Evolutionary conservation across 2,113 vertebrate genomes (phyloP).

Genomic region (Jacana jacana): DNA sequence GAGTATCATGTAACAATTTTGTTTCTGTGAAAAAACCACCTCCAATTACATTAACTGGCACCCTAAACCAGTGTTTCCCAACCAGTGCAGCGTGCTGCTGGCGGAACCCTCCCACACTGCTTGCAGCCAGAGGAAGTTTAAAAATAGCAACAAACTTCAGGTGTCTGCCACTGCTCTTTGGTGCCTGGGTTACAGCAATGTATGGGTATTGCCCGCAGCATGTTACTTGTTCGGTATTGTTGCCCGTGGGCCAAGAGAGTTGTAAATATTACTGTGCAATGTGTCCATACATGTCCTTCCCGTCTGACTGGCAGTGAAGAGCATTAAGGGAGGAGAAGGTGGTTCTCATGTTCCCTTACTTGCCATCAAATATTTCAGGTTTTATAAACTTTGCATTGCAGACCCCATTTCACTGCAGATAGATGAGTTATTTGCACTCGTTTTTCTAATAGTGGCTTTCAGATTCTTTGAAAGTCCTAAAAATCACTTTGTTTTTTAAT

Average conservation of each 20-base stretch:
- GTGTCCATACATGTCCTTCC: not conserved
- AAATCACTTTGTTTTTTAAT: not conserved
- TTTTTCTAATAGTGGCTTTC: not conserved
- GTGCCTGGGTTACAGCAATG: not conserved
- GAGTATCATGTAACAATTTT: not conserved
- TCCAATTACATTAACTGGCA: not conserved
- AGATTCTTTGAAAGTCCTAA: not conserved
- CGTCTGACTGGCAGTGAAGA: not conserved
- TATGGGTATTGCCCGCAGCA: not conserved
- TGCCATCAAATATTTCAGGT: not conserved
- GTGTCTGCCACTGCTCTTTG: not conserved
- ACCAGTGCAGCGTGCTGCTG: not conserved
- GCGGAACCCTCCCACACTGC: not conserved
- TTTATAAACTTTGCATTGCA: not conserved
- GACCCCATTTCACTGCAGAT: not conserved
- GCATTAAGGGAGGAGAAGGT: not conserved
- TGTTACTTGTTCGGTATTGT: not conserved
- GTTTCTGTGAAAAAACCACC: not conserved
- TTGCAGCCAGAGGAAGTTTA: constrained; percentile 15
- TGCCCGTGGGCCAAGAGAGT: constrained; percentile 21
- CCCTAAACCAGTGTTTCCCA: not conserved
- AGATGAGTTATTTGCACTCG: not conserved
- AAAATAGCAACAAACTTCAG: constrained; percentile 5
- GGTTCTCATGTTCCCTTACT: not conserved
- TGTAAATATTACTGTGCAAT: not conserved